Base-by-base conservation (phyloP, 1,140 invertebrate species). In the Chrysoperla carnea region DNA sequence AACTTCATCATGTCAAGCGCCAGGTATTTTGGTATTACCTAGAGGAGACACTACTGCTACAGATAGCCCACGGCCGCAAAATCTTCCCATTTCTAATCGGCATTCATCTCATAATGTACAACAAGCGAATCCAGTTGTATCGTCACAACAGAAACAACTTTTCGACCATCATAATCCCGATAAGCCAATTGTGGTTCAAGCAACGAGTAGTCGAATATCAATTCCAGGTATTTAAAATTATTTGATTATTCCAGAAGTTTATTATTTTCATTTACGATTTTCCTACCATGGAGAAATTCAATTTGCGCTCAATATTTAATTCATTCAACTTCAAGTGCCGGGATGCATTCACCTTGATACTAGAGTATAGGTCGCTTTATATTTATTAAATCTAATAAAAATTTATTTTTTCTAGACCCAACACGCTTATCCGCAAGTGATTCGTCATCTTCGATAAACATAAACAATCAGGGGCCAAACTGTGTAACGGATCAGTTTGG, bases 111-210 rank as follows among this genome's bases (percentile, higher is more conserved):
- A 13, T 40, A 45, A 14, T 41, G 14, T 41, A 12, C 40, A 29
- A 14, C 52, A 43, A 58, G 44, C 45, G 58, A 57, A 39, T 46
- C 53, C 13, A 52, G 55, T 39, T 43, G 47, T 37, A 50, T 37
- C 42, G 8, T 54, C 54, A 23, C 59, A 59, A 41, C 66, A 68
- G 48, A 68, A 67, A 52, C 70, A 64, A 6, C 52, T 81, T 11
- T 80, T 71, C 54, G 74, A 81, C 59, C 76, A 73, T 4, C 75
- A 77, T 48, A 81, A 81, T 62, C 78, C 78, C 2, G 67, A 67
- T 47, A 78, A 75, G 58, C 76, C 76, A 12, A 78, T 80, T 44
- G 63, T 78, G 48, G 67, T 78, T 12, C 68, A 61, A 45, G 62
- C 68, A 27, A 48, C 65, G 27, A 64, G 59, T 41, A 61, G 48